These are phyloP conservation scores for Ageneiosus marmoratus DNA, from an alignment of 2,113 vertebrate species.

Conservation along the genomic window DNA sequence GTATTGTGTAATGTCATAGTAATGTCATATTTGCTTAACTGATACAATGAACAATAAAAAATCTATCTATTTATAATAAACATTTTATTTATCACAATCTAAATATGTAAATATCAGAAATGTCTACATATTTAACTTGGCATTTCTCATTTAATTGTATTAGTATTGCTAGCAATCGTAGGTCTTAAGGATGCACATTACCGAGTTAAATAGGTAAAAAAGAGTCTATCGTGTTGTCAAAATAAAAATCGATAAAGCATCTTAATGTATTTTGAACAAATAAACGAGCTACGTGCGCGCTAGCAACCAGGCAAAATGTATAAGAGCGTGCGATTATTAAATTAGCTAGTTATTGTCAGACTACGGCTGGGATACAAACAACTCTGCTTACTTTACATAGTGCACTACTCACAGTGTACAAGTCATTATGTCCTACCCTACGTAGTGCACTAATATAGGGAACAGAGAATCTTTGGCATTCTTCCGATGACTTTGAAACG, in stretches of 20 bases:
- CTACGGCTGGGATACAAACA: neutral
- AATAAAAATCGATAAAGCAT: neutral
- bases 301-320: neutral
- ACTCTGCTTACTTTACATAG: neutral
- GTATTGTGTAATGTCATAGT: no score
- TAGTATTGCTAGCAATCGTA: neutral
- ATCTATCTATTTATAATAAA: neutral
- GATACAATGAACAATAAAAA: neutral
- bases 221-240: no score
- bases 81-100: neutral
- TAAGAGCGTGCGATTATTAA: neutral
- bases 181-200: neutral
- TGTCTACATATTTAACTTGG: neutral
- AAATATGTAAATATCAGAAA: neutral
- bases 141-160: neutral
- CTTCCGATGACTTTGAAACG: slow-evolving; percentile 29
- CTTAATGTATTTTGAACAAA: neutral
- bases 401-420: neutral
- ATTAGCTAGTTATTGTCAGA: neutral
- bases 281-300: neutral
- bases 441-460: neutral
- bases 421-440: neutral
- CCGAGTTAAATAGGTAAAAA: neutral
- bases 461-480: neutral
- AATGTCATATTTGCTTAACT: neutral